A percentile compares a stretch with the other conserved stretches of the same genome.
Conservation (phyloP, 2,797 vertebrate species). For the Kryptolebias ocellatus region DNA sequence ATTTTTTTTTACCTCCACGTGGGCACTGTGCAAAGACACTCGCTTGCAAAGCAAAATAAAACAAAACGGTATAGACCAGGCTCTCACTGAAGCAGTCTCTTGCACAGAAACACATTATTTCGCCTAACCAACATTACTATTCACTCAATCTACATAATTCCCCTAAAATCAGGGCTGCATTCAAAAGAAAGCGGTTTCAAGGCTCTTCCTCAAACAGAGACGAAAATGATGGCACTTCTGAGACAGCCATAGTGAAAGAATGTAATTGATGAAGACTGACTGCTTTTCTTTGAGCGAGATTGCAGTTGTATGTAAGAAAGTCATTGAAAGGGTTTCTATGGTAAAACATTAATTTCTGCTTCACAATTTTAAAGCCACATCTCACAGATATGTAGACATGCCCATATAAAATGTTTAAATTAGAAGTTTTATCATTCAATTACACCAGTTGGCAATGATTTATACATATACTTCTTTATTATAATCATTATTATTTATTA, state of each 20-base stretch:
- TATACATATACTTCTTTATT: no score
- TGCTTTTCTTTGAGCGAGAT: not conserved
- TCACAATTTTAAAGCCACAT: not conserved
- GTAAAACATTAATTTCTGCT: not conserved
- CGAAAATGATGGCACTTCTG: not conserved
- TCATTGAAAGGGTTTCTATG: not conserved
- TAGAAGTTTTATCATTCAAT: not conserved
- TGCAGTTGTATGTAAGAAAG: not conserved
- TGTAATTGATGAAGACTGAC: not conserved
- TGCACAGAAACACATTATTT: not conserved
- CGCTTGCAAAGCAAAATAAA: not conserved
- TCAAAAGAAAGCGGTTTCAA: not conserved
- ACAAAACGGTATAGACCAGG: not conserved
- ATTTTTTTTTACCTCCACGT: not conserved
- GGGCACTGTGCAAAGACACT: not conserved
- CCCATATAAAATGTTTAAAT: not conserved
- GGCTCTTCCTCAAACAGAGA: not conserved
- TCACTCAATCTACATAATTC: conserved; percentile 1
- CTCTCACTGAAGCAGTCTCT: not conserved
- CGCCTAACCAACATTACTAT: not conserved
- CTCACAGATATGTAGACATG: not conserved
- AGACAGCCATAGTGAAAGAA: not conserved
- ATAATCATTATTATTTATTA: no score
- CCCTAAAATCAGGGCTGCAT: not conserved
- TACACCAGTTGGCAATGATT: not conserved